Evolutionary conservation across 92 coral and sea anemone genomes (phyloP).

Genomic region (Meandrina meandrites): DNA sequence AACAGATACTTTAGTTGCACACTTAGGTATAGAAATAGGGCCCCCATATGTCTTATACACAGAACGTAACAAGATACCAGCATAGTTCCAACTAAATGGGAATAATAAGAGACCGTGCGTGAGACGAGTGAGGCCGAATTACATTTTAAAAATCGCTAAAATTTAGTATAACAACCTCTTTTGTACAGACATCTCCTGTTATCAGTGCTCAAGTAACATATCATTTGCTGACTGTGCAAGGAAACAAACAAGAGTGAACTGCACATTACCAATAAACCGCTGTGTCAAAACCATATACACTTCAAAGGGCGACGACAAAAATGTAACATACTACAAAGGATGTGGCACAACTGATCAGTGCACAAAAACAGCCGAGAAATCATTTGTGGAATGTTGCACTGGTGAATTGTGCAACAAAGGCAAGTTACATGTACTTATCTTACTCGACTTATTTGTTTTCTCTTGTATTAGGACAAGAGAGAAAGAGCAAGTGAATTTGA

Average conservation of each 20-base stretch:
- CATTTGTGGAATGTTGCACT: constrained; percentile 4
- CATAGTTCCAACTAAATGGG: no score
- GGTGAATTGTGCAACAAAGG: not conserved
- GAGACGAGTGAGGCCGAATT: not conserved
- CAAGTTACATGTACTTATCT: no score
- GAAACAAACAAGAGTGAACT: not conserved
- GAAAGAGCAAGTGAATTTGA: no score
- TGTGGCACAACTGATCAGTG: not conserved
- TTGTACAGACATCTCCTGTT: constrained; percentile 6
- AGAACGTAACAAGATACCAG: no score
- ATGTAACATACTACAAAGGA: not conserved
- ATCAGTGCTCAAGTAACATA: constrained; percentile 1
- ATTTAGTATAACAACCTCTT: not conserved
- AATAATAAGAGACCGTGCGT: no score
- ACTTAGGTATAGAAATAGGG: no score
- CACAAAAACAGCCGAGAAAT: not conserved
- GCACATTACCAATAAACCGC: constrained; percentile 16
- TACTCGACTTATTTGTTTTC: no score
- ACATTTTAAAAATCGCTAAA: no score
- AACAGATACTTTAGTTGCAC: no score
- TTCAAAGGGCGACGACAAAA: not conserved
- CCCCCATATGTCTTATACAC: no score
- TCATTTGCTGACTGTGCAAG: constrained; percentile 13
- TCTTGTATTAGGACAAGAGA: no score
- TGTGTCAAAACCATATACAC: not conserved